These are phyloP conservation scores for Percina caprodes DNA, from an alignment of 2,113 vertebrate species.

Conservation along the genomic window DNA sequence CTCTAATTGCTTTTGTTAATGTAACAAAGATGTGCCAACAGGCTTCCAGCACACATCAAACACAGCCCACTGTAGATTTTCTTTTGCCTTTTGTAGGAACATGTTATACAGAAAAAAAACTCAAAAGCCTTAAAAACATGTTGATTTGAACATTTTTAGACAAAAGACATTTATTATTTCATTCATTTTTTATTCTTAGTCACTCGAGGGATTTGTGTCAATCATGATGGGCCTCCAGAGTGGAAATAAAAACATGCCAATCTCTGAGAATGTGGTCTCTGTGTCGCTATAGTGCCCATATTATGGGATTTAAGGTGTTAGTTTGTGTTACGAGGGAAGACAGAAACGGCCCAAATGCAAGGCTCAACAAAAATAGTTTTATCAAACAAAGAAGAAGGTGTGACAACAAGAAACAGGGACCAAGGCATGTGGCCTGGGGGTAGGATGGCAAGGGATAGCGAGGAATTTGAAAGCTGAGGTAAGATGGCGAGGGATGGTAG, in stretches of 20 bases:
- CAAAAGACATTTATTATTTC: too few species aligned
- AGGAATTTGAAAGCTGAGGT: too few species aligned
- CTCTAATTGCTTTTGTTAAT: neutral
- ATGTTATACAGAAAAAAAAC: neutral
- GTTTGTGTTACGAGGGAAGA: too few species aligned
- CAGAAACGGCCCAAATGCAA: too few species aligned
- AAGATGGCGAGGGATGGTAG: too few species aligned
- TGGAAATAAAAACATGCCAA: constrained; percentile 3
- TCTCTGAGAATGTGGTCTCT: constrained; percentile 1
- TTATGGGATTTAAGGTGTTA: too few species aligned
- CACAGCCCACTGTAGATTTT: too few species aligned
- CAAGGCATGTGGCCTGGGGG: too few species aligned
- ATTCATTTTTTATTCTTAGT: neutral
- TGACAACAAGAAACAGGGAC: too few species aligned
- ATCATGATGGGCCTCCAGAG: neutral
- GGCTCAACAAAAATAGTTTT: too few species aligned
- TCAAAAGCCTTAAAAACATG: neutral
- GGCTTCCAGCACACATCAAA: neutral
- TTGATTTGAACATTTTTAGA: neutral
- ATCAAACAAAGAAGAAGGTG: too few species aligned
- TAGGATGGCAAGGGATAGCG: too few species aligned
- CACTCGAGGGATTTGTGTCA: neutral
- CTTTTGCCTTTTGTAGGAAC: neutral
- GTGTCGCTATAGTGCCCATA: neutral
- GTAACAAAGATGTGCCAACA: neutral